Evolutionary conservation across 2,888 invertebrate species (phyloP), one percentile per base, ranked within the genome.

Genomic region (Drosophila anceps): DNA sequence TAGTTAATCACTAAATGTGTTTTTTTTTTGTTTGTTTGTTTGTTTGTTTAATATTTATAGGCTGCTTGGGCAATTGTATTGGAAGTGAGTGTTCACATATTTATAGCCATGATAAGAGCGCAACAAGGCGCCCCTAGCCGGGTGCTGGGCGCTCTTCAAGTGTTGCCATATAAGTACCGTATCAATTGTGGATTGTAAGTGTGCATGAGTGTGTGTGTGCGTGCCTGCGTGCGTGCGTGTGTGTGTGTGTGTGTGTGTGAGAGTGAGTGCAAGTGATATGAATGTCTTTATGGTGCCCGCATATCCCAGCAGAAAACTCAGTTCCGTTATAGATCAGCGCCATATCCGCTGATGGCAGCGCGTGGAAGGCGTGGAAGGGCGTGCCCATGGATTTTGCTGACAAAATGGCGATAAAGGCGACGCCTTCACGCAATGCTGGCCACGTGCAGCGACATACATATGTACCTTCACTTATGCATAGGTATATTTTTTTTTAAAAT

Each of bases 71-170:
- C 51, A 61, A 64, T 66, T 67, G 57, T 67, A 76, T 75, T 82
- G 60, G 55, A 24, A 50, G 53, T 71, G 82, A 73, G 50, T 58
- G 59, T 48, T 43, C 41, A 35, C 24, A 79, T 63, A 88, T 84
- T 82, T 84, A 87, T 82, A 85, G 83, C 18, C 48, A 31, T 63
- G 82, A 88, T 88, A 88, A 82, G 62, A 35, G 63, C 37, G 46
- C 39, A 29, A 58, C 37, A 62, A 35, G 44, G 44, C 48, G 41
- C 50, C 67, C 66, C 50, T 64, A 59, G 44, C 54, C 18, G 43
- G 20, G 10, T 33, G 51, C 27, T 51, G 46, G 44, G 13, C 37
- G 57, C 24, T 44, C 44, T 35, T 20, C 37, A 50, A 79, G 54
- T 58, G 69, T 13, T 48, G 43, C 37, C 61, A 60, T 76, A 79